Percentiles rank a stretch among this genome's conserved stretches.
Conservation (phyloP, 2,113 vertebrate genomes). For the Dasyornis broadbenti region DNA sequence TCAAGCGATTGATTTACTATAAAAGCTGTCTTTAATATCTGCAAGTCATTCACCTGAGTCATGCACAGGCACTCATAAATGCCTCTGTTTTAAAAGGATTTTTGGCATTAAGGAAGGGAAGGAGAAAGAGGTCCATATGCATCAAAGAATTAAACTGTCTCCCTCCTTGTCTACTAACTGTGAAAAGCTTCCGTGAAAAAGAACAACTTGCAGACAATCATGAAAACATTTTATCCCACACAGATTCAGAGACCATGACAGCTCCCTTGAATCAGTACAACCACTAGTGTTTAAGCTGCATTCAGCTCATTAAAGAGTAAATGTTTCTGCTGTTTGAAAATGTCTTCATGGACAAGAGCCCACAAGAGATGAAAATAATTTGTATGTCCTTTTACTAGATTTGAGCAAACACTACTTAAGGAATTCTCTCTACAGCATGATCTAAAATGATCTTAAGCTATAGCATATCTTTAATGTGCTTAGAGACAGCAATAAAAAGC, state of each 20-base stretch:
- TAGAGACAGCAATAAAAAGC: background rate
- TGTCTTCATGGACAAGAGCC: background rate
- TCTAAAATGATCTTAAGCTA: background rate
- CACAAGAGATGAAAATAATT: background rate
- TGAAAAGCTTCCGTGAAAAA: background rate
- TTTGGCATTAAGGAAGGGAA: background rate
- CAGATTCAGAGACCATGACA: background rate
- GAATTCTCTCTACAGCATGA: background rate
- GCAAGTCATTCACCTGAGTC: conserved; percentile 50
- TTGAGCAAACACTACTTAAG: background rate
- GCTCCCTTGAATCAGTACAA: background rate
- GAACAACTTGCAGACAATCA: conserved; percentile 8
- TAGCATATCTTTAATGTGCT: background rate
- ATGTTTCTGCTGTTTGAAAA: background rate
- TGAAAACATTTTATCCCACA: conserved; percentile 38
- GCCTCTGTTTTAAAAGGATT: background rate
- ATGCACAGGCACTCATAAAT: background rate
- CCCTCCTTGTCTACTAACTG: conserved; percentile 5
- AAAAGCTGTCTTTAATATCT: conserved; percentile 3
- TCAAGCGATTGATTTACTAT: conserved; percentile 15
- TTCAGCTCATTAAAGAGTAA: background rate
- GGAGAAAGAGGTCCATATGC: background rate
- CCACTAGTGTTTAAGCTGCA: background rate
- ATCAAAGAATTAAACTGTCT: background rate
- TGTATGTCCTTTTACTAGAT: background rate